Evolutionary conservation across 2,113 vertebrate species (phyloP).

Genomic region (Scortum barcoo): DNA sequence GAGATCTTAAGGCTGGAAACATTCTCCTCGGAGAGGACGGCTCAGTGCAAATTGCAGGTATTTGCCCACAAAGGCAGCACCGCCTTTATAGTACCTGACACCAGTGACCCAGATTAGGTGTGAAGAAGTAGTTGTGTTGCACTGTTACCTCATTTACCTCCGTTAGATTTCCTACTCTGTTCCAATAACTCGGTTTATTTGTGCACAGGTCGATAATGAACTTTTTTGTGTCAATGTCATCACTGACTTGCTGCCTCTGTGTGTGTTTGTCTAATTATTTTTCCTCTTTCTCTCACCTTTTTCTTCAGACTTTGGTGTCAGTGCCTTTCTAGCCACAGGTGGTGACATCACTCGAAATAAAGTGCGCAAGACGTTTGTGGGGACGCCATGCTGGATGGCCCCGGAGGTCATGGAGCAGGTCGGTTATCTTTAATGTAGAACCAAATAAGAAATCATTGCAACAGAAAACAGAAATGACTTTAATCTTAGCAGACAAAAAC

Average conservation of each 20-base stretch:
- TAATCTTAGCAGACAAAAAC: background rate
- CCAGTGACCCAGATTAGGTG: conserved; percentile 19
- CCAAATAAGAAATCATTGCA: background rate
- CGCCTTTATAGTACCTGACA: conserved; percentile 17
- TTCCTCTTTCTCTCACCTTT: conserved; percentile 48
- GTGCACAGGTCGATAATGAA: background rate
- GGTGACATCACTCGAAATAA: conserved; percentile 98
- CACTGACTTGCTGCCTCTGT: background rate
- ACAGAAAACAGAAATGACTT: background rate
- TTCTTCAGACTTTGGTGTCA: conserved; percentile 93
- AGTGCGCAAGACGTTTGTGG: conserved; percentile 98
- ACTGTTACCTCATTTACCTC: conserved; percentile 8
- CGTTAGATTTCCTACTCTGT: background rate
- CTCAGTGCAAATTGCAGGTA: conserved; percentile 95
- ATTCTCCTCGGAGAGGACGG: conserved; percentile 97
- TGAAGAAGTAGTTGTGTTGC: conserved; percentile 3
- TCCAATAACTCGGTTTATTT: background rate
- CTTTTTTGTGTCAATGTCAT: background rate
- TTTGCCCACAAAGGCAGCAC: conserved; percentile 14
- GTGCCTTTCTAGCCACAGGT: conserved; percentile 97
- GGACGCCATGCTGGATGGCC: conserved; percentile 99
- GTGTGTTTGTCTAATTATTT: background rate
- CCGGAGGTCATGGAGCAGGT: conserved; percentile 99
- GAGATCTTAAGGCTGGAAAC: conserved; percentile 96
- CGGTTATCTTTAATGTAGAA: background rate